Conservation (phyloP, 2,113 vertebrate species). For the Dendrocopos noguchii region DNA sequence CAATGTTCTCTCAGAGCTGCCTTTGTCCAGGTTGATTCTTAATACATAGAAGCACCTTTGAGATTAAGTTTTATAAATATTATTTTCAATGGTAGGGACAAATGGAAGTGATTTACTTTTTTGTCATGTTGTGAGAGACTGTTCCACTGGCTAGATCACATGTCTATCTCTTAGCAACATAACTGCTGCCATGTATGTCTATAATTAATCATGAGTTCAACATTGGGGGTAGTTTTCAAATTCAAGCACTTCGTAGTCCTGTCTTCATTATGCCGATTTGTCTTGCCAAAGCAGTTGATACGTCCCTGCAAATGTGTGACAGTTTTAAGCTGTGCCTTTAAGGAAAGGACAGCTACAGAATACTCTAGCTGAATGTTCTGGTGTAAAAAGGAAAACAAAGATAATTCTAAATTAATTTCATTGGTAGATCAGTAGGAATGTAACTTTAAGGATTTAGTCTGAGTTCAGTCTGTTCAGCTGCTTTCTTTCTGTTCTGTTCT, state of each 20-base stretch:
- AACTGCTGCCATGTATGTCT: neutral
- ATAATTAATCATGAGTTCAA: neutral
- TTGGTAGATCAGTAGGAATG: no score
- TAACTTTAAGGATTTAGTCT: no score
- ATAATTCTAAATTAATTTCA: no score
- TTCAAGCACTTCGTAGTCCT: neutral
- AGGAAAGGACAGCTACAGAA: no score
- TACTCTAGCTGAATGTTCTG: no score
- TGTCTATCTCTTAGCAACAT: neutral
- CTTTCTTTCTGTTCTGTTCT: no score
- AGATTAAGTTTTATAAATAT: neutral
- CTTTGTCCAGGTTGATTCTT: neutral
- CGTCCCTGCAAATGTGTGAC: neutral
- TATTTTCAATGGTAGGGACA: neutral
- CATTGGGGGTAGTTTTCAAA: neutral
- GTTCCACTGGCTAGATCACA: neutral
- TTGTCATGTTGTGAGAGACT: neutral
- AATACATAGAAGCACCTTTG: neutral
- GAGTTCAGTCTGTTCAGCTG: no score
- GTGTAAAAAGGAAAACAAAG: no score
- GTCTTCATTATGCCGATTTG: constrained; percentile 13
- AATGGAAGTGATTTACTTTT: neutral
- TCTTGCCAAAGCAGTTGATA: constrained; percentile 19
- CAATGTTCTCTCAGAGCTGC: no score
- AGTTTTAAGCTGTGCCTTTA: no score